Evolutionary conservation across 2,113 vertebrate species (phyloP).

Genomic region (Dasyurus viverrinus): DNA sequence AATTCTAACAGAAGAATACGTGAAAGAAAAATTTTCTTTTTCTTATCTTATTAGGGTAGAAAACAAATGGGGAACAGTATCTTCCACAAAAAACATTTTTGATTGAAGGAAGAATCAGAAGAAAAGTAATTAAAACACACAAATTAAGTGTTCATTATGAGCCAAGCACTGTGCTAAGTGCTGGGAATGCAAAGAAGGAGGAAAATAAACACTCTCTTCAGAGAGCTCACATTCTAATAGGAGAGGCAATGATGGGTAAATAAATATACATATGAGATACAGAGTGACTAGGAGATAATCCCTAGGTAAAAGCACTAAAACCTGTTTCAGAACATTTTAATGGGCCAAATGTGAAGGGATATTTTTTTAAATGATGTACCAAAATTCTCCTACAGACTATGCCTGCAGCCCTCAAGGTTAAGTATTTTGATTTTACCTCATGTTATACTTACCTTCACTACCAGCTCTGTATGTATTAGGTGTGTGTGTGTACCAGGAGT

Average conservation of each 20-base stretch:
- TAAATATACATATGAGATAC: neutral
- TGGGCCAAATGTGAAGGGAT: neutral
- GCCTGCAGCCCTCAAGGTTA: neutral
- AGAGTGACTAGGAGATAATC: neutral
- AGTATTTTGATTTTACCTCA: neutral
- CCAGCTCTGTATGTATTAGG: neutral
- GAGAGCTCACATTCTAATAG: neutral
- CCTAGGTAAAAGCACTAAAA: neutral
- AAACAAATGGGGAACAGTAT: neutral
- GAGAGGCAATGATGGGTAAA: neutral
- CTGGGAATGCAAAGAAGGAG: neutral
- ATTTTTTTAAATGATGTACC: neutral
- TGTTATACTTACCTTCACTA: neutral
- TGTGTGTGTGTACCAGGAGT: too few species aligned
- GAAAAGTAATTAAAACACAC: neutral
- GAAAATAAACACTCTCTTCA: neutral
- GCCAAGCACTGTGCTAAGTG: neutral
- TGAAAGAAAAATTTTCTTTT: neutral
- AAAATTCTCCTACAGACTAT: neutral
- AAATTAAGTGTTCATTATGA: neutral
- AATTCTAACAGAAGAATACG: neutral
- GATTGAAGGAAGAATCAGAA: neutral
- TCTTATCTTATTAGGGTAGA: neutral
- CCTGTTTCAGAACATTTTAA: neutral
- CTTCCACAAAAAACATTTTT: neutral